Evolutionary conservation across 1,140 invertebrate genomes (phyloP).

Genomic region (Tetraneura akinire): DNA sequence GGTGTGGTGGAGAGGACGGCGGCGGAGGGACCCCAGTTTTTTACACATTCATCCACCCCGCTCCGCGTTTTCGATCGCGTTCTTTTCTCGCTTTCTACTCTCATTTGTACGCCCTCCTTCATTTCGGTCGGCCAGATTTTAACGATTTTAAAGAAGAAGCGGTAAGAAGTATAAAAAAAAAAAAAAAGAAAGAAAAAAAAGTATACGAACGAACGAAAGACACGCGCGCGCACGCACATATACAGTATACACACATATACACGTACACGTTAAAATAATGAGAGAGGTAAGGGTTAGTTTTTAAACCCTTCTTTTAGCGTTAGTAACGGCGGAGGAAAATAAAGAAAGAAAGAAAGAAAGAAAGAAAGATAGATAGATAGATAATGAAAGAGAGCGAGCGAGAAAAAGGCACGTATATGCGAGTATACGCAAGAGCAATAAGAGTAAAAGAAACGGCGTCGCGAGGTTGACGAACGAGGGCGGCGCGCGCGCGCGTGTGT

Average conservation of each 20-base stretch:
- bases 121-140: slow-evolving; percentile 56
- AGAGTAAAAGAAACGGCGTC: slow-evolving; percentile 36
- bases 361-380: slow-evolving; percentile 2
- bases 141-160: slow-evolving; percentile 55
- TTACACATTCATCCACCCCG: slow-evolving; percentile 42
- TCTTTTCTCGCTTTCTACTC: slow-evolving; percentile 44
- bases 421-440: too few species aligned
- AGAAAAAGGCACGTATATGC: neutral
- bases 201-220: slow-evolving; percentile 14
- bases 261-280: neutral
- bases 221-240: slow-evolving; percentile 35
- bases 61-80: slow-evolving; percentile 30
- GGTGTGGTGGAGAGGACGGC: neutral
- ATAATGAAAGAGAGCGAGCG: neutral
- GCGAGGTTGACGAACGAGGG: slow-evolving; percentile 46
- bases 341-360: slow-evolving; percentile 33
- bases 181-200: too few species aligned
- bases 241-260: neutral
- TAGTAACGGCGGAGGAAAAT: neutral
- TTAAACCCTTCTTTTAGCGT: slow-evolving; percentile 47
- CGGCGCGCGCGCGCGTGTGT: slow-evolving; percentile 9
- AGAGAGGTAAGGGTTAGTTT: slow-evolving; percentile 46
- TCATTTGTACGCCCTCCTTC: slow-evolving; percentile 56
- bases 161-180: slow-evolving; percentile 49
- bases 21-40: slow-evolving; percentile 47